Evolutionary conservation across 2,888 invertebrate species (phyloP), one percentile per base, ranked within the genome.

Genomic region (Ochlodes sylvanus): DNA sequence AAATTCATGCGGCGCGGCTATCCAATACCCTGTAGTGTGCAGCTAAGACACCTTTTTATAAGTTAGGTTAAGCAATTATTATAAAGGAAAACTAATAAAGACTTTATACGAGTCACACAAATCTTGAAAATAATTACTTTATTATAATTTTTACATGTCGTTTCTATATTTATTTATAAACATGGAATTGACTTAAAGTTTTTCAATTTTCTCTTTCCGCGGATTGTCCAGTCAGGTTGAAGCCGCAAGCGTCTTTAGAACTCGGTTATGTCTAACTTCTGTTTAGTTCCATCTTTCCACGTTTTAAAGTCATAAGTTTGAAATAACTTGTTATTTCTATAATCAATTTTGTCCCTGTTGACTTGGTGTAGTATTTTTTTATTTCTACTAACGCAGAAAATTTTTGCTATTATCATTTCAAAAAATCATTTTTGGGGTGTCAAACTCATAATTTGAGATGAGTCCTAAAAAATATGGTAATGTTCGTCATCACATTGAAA

Each of bases 191-290:
- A 50, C 19, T 32, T 32, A 32, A 54, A 54, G 54, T 54, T 54
- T 54, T 54, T 54, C 54, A 54, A 54, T 54, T 54, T 54, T 32
- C 32, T 54, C 21, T 52, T 1, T 32, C 32, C 32, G n/a, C n/a
- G 32, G 54, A n/a, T 54, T 32, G 32, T 54, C 54, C 54, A n/a
- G 32, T 27, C 32, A 54, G 54, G n/a, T 27, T 54, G 54, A 12
- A 54, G 54, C 54, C 54, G 21, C 54, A n/a, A 32, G 54, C 27
- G 27, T 54, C 54, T 54, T 54, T n/a, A 27, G n/a, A 50, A 50
- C 50, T 50, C 50, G 17, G 50, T 50, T 50, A 50, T 17, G 50
- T 50, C 19, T 50, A 50, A 50, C 50, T 50, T 32, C 32, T 54
- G 27, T 54, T 54, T 54, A 54, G 54, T n/a, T 54, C 14, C 21